phyloP scores from a whole-genome alignment of 2,797 vertebrate genomes.

The Pantherophis alleghaniensis region DNA sequence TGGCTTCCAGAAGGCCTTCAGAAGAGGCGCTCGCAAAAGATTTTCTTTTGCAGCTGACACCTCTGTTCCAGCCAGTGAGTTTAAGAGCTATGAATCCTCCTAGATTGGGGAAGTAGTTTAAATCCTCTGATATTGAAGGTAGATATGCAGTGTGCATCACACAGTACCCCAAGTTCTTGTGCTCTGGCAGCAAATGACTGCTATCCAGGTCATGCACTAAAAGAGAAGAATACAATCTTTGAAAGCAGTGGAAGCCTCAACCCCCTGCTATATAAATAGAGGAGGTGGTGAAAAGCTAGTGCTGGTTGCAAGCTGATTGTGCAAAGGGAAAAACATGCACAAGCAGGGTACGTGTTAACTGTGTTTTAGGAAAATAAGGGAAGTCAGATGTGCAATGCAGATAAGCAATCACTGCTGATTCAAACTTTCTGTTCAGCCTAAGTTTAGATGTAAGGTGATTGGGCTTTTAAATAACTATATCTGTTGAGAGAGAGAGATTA shows the following conservation, averaged over 20 bases:
- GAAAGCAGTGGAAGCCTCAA: background rate
- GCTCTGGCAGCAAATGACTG: background rate
- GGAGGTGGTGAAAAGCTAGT: background rate
- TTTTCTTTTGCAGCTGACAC: too few relatives aligned
- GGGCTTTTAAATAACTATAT: background rate
- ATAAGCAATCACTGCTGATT: background rate
- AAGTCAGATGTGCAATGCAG: background rate
- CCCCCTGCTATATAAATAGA: background rate
- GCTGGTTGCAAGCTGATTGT: background rate
- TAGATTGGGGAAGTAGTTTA: background rate
- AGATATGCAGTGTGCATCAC: background rate
- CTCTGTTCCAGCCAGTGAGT: background rate
- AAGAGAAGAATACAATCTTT: background rate
- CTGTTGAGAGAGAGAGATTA: background rate
- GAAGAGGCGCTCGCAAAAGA: background rate
- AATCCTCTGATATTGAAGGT: background rate
- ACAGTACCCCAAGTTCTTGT: background rate
- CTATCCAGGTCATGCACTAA: background rate
- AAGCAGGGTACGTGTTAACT: background rate
- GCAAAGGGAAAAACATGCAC: background rate
- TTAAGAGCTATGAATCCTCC: background rate
- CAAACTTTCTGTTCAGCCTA: background rate
- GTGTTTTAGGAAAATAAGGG: background rate
- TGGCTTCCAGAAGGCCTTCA: background rate
- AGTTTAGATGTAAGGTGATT: background rate